Percentiles rank a stretch among this genome's conserved stretches.
Evolutionary conservation across 2,113 vertebrate species (phyloP).

Genomic region (Alethe castanea): DNA sequence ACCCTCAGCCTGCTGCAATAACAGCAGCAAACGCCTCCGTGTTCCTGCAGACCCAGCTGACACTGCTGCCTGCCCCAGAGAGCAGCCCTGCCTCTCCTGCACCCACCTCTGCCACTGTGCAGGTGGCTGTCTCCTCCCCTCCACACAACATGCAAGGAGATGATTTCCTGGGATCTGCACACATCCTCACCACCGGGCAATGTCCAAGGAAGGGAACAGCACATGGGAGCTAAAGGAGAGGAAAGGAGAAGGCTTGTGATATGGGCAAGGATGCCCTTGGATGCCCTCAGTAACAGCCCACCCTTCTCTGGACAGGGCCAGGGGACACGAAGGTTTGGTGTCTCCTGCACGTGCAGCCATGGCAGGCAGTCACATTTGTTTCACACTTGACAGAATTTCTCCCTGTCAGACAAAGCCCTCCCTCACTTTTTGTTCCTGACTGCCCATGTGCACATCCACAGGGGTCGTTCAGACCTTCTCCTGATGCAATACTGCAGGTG

Average conservation of each 20-base stretch:
- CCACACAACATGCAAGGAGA: rapidly evolving
- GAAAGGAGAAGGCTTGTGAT: background rate
- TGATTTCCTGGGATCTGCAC: background rate
- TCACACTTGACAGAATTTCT: background rate
- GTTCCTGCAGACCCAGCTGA: rapidly evolving
- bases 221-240: rapidly evolving
- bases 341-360: rapidly evolving
- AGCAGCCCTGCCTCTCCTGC: background rate
- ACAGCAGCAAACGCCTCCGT: background rate
- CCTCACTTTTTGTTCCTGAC: background rate
- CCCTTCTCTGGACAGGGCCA: background rate
- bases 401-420: rapidly evolving
- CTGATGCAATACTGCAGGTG: background rate
- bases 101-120: rapidly evolving
- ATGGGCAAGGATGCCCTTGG: too few species aligned
- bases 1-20: rapidly evolving
- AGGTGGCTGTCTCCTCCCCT: background rate
- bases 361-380: background rate
- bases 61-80: background rate
- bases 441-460: background rate
- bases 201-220: background rate
- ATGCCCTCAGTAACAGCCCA: too few species aligned
- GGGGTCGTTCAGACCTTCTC: background rate
- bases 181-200: background rate
- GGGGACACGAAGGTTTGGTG: background rate